phyloP scores from a whole-genome alignment of 2,113 vertebrate genomes.

The Chionis minor region DNA sequence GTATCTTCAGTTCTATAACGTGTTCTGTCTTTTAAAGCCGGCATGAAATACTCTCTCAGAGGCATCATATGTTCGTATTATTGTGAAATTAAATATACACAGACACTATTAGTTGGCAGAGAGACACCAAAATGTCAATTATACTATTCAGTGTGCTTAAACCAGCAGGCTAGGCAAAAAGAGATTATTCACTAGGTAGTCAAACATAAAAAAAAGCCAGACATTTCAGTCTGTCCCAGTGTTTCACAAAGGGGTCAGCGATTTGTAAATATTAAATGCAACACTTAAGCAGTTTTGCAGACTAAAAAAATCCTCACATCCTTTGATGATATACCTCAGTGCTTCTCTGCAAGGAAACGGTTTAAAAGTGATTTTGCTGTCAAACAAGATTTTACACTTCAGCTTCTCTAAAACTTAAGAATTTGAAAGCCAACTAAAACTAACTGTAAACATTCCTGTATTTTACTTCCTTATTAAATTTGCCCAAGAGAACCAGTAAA shows the following conservation, averaged over 20 bases:
- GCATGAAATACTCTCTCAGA: neutral
- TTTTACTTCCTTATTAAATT: neutral
- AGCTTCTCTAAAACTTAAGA: neutral
- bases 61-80: neutral
- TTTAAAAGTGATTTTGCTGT: neutral
- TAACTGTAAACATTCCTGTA: neutral
- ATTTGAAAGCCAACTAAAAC: neutral
- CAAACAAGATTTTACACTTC: neutral
- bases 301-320: neutral
- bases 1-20: neutral
- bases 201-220: slow-evolving; percentile 1
- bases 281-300: slow-evolving; percentile 25
- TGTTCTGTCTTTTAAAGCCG: neutral
- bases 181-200: slow-evolving; percentile 13
- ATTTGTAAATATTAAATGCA: slow-evolving; percentile 22
- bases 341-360: neutral
- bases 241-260: slow-evolving; percentile 24
- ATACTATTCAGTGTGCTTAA: neutral
- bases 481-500: neutral
- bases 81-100: neutral
- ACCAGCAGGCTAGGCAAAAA: neutral
- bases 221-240: neutral
- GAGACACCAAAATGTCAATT: neutral
- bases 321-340: neutral
- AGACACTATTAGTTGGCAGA: neutral